Evolutionary conservation across 2,113 vertebrate species (phyloP).

Genomic region (Apistogramma diplotaenia): DNA sequence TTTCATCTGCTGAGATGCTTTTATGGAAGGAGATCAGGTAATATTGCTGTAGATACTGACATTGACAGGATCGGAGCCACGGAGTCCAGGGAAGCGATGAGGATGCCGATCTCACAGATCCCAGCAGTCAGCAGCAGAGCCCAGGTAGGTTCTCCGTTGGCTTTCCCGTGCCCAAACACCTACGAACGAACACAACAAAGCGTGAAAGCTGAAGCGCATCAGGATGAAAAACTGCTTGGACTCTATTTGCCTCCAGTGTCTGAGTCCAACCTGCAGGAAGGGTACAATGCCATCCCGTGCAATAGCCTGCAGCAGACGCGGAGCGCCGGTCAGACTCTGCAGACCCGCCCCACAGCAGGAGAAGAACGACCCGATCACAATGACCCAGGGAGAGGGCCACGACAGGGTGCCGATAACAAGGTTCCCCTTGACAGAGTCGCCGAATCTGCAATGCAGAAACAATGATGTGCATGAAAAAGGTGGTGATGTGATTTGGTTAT

Average conservation of each 20-base stretch:
- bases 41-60: slow-evolving; percentile 73
- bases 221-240: neutral
- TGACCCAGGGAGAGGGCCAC: slow-evolving; percentile 98
- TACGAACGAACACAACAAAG: slow-evolving; percentile 36
- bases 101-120: slow-evolving; percentile 94
- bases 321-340: slow-evolving; percentile 93
- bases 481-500: neutral
- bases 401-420: slow-evolving; percentile 92
- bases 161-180: slow-evolving; percentile 94
- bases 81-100: slow-evolving; percentile 93
- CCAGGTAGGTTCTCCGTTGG: slow-evolving; percentile 96
- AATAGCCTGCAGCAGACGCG: slow-evolving; percentile 92
- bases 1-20: slow-evolving; percentile 1
- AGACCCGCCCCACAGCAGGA: slow-evolving; percentile 95
- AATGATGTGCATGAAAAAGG: neutral
- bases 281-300: slow-evolving; percentile 93
- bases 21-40: neutral
- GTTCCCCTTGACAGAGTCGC: slow-evolving; percentile 91
- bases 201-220: neutral
- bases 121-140: slow-evolving; percentile 88
- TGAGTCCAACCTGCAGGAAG: slow-evolving; percentile 83
- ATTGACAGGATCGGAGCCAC: slow-evolving; percentile 97
- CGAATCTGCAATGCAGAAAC: slow-evolving; percentile 79
- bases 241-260: neutral
- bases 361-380: slow-evolving; percentile 97